Conservation (phyloP, 2,888 invertebrate genomes). For the Andrena camellia region DNA sequence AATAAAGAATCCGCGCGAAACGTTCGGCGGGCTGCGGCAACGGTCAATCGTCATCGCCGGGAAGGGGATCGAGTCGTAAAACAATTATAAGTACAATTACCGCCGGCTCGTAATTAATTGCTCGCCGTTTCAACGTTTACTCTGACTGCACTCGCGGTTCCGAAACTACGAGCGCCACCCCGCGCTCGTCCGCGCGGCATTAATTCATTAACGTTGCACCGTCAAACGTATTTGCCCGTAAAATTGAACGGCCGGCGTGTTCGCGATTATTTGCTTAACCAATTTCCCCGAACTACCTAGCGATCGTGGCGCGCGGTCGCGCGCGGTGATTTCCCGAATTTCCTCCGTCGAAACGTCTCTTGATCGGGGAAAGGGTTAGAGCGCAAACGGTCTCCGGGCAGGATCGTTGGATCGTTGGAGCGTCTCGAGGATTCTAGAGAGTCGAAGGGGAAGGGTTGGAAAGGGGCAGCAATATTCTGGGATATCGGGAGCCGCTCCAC, state of each 20-base stretch:
- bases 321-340: slow-evolving; percentile 29
- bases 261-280: slow-evolving; percentile 80
- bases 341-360: not conserved
- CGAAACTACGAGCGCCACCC: slow-evolving; percentile 32
- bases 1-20: too few species aligned
- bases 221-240: slow-evolving; percentile 80
- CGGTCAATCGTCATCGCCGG: slow-evolving; percentile 41
- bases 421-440: slow-evolving; percentile 22
- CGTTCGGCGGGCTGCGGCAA: not conserved
- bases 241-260: slow-evolving; percentile 76
- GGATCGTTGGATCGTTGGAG: not conserved
- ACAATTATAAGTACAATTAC: slow-evolving; percentile 81
- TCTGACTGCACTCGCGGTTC: slow-evolving; percentile 52
- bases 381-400: not conserved
- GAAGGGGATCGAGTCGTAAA: slow-evolving; percentile 76
- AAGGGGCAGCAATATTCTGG: slow-evolving; percentile 52
- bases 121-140: slow-evolving; percentile 78
- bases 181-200: slow-evolving; percentile 70
- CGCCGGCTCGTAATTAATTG: slow-evolving; percentile 80
- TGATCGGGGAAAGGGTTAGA: too few species aligned
- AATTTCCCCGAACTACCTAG: slow-evolving; percentile 72
- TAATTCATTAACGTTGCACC: slow-evolving; percentile 79
- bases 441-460: not conserved
- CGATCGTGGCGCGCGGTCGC: slow-evolving; percentile 41
- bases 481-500: slow-evolving; percentile 68